Base-by-base conservation (phyloP, 2,888 invertebrate species). In the Euplexia lucipara region DNA sequence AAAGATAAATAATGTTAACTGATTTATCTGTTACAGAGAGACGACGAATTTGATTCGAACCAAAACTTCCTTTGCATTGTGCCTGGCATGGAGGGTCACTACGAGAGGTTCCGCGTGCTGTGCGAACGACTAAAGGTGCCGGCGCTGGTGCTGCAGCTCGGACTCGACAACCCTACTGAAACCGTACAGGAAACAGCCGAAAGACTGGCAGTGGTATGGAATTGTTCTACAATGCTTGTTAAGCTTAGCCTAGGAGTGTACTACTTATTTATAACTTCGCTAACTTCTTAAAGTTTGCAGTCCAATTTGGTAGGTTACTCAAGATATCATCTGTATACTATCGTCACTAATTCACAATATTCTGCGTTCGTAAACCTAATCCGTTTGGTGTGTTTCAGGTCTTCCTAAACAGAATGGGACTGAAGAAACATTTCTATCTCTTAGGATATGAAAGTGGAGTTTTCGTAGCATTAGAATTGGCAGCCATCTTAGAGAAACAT, bases 401-500 rank as follows among this genome's bases (percentile, higher is more conserved):
- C 2, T 56, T 90, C 18, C 22, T 84, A n/a, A 84, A 81, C 37
- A 85, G 80, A 37, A 57, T 71, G 0, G 73, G 71, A n/a, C 5
- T 83, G 1, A 76, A 76, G 16, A 81, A 86, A 0, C 78, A 70
- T 1, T 92, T 91, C 53, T 86, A 88, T 62, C 65, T 92, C 1
- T 18, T 91, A 56, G 92, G 91, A 4, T 92, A 87, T 35, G 91
- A 92, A 77, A 79, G 84, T 53, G 92, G 92, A 8, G 83, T 90
- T 1, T 30, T 83, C 20, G 69, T 90, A 1, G 90, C 89, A 30
- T 72, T 92, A 35, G 90, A 91, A 77, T 71, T 91, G 58, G 91
- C 90, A 12, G 80, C 84, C 0, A 85, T 91, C 42, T 78, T 92
- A 16, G 92, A 92, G 79, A 69, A 83, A 2, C 54, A 71, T 5